Base-by-base conservation (phyloP, 2,797 vertebrate genomes). In the Malurus splendens region DNA sequence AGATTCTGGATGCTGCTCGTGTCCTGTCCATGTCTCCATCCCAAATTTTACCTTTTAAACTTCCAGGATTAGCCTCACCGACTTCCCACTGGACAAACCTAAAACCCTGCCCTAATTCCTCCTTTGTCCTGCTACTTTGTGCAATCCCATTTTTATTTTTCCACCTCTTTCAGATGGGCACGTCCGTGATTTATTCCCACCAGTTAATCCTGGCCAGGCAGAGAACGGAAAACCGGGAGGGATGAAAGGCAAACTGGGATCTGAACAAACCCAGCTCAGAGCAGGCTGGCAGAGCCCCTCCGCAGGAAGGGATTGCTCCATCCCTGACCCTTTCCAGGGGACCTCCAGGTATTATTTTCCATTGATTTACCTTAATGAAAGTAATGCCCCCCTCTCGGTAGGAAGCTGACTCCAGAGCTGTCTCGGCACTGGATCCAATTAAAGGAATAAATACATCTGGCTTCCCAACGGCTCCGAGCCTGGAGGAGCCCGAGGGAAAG, bases 311-410 rank as follows among this genome's bases (percentile, higher is more conserved):
- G 86, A 94, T 89, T 76, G 85, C 85, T 87, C 89, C 85, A 77
- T 56, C 60, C 77, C 89, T 85, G 91, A 93, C 85, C 86, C 87
- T 84, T 91, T 87, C 83, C 87, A 93, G 94, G 92, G 92, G 91
- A 93, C 80, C 92, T 91, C 87, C 89, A 90, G 89, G 91, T 90
- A 93, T 95, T 90, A 92, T 66, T 94, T 94, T 94, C 82, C 94
- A 92, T 47, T 75, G 86, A 92, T 94, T 94, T 94, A 89, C 92
- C 87, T 86, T 92, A 94, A 93, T 90, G 91, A 93, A 93, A 93
- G 82, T 44, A 93, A 92, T 84, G 94, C 92, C 86, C 89, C 87
- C 79, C 90, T 93, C 93, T 89, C 92, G 7, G 2, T 89, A 86
- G 92, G 93, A 91, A 88, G 94, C 94, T 85, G 86, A 86, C 89